Evolutionary conservation across 2,797 vertebrate genomes (phyloP).

Genomic region (Esox lucius): DNA sequence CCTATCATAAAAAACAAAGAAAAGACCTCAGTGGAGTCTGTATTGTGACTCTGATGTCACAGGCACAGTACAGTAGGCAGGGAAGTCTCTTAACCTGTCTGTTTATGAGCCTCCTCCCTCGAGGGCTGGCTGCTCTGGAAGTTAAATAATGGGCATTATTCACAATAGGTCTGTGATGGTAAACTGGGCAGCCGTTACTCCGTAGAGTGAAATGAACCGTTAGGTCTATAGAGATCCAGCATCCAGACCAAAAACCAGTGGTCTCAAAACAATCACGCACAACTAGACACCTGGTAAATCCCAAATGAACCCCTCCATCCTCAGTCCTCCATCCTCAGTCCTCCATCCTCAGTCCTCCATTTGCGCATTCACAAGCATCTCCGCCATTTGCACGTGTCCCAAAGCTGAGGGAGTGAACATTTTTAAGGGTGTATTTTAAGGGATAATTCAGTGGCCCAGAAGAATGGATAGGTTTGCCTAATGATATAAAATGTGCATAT

Average conservation of each 20-base stretch:
- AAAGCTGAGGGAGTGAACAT: too few species aligned
- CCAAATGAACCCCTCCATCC: too few species aligned
- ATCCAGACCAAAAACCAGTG: slow-evolving; percentile 56
- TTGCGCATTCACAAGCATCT: too few species aligned
- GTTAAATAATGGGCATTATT: slow-evolving; percentile 67
- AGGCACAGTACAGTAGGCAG: neutral
- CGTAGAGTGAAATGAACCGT: slow-evolving; percentile 56
- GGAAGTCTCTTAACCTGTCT: slow-evolving; percentile 10
- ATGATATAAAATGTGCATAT: too few species aligned
- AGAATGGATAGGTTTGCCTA: too few species aligned
- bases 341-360: too few species aligned
- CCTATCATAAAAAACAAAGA: neutral
- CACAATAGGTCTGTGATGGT: slow-evolving; percentile 36
- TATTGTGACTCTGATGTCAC: neutral
- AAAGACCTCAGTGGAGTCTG: neutral
- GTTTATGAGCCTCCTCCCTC: slow-evolving; percentile 26
- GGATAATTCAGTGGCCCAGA: too few species aligned
- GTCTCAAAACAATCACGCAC: slow-evolving; percentile 29
- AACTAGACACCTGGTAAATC: slow-evolving; percentile 14
- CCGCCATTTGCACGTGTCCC: too few species aligned
- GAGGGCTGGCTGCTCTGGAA: slow-evolving; percentile 33
- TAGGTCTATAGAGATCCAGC: slow-evolving; percentile 42
- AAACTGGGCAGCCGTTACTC: slow-evolving; percentile 47
- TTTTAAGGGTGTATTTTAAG: too few species aligned
- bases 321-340: too few species aligned